These are phyloP conservation scores for Sus scrofa DNA, from an alignment of 2,113 vertebrate genomes.

Conservation along the genomic window T2T-Sscrofa CM000816.6:40579501-40580000, in stretches of 20 bases:
- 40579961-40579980: constrained; percentile 45
- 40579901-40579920: constrained; percentile 59
- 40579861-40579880: constrained; percentile 71
- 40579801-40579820: constrained; percentile 55
- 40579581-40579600: constrained; percentile 77
- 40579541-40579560: constrained; percentile 68
- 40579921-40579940: constrained; percentile 64
- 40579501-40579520: constrained; percentile 79
- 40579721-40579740: constrained; percentile 59
- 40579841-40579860: constrained; percentile 34
- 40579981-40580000: constrained; percentile 12
- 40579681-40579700: constrained; percentile 69
- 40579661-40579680: constrained; percentile 65
- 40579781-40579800: neutral
- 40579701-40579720: constrained; percentile 69
- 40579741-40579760: neutral
- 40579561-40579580: constrained; percentile 74
- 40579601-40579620: constrained; percentile 67
- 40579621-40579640: constrained; percentile 76
- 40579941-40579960: constrained; percentile 50
- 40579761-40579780: neutral
- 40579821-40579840: constrained; percentile 51
- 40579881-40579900: constrained; percentile 76
- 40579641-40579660: constrained; percentile 65
- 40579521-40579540: constrained; percentile 80